Evolutionary conservation across 2,797 vertebrate genomes (phyloP), one percentile per base, ranked within the genome.

Genomic region (Harpagifer antarcticus): DNA sequence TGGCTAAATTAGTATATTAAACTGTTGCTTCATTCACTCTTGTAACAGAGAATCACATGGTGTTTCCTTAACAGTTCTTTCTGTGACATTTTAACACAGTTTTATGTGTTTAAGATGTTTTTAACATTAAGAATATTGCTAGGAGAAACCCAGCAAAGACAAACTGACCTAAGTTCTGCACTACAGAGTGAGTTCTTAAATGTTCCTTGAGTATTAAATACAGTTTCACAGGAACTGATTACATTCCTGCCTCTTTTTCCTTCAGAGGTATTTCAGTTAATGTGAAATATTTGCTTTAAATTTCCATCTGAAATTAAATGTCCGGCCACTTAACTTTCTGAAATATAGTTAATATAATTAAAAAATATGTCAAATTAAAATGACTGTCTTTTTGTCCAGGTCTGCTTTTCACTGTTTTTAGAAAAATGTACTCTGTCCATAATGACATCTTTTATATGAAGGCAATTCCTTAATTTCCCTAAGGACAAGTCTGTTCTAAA

Each of bases 231-330:
- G 7, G 33, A 33, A 33, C 33, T 33, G 33, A 33, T 33, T 3
- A 33, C 5, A 33, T 33, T 5, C 33, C 5, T 33, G 23, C 37
- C 53, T 9, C 14, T 9, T 20, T 67, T 60, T 42, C 27, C 27
- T 31, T 53, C 42, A 31, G 63, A 52, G 16, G 13, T 62, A 40
- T 73, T 57, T 66, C 4, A 42, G 61, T 61, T 65, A 76, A 64
- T 52, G 8, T 45, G 31, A 20, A 66, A 61, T 56, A 49, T 63
- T 31, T 58, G 15, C 31, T 64, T 79, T 59, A 48, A 53, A 27
- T 49, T 54, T 71, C 48, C 3, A 20, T 65, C 45, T 55, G 37
- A 58, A 72, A 72, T 58, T 63, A 67, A 82, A 59, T 68, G 53
- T 57, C 37, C n/a, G 9, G 31, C 13, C 4, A 0, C 4, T 31